Conservation (phyloP, 2,888 invertebrate species). For the Pollenia labialis region DNA sequence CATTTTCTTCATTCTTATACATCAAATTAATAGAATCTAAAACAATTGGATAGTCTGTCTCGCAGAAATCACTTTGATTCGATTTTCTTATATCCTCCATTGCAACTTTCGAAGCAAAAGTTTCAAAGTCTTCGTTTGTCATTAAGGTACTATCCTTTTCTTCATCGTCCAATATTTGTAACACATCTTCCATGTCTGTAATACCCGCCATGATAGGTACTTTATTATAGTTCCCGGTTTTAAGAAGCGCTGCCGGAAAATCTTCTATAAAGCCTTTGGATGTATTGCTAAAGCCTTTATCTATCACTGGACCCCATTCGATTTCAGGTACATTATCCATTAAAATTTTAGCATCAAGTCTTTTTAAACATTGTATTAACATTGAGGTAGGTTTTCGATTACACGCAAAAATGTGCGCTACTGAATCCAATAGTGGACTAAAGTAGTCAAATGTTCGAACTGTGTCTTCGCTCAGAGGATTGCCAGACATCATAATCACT, state of each 20-base stretch:
- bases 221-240: conserved; percentile 87
- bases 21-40: conserved; percentile 91
- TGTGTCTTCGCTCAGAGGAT: conserved; percentile 87
- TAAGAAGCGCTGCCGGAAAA: conserved; percentile 87
- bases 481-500: conserved; percentile 93
- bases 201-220: conserved; percentile 91
- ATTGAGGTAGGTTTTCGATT: conserved; percentile 88
- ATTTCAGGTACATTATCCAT: conserved; percentile 87
- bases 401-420: conserved; percentile 89
- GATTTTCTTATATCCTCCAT: conserved; percentile 86
- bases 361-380: conserved; percentile 89
- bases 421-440: conserved; percentile 86
- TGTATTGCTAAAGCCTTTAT: conserved; percentile 88
- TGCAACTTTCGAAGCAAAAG: conserved; percentile 87
- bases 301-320: conserved; percentile 92
- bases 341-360: conserved; percentile 86
- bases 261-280: conserved; percentile 88
- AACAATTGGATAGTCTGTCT: conserved; percentile 87
- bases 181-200: conserved; percentile 92
- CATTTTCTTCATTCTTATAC: conserved; percentile 86
- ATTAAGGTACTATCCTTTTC: conserved; percentile 87
- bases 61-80: conserved; percentile 86
- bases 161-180: conserved; percentile 84
- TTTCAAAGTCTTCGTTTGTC: conserved; percentile 85
- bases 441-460: conserved; percentile 88